Base-by-base conservation (phyloP, 2,797 vertebrate species). In the Peromyscus aztecus region DNA sequence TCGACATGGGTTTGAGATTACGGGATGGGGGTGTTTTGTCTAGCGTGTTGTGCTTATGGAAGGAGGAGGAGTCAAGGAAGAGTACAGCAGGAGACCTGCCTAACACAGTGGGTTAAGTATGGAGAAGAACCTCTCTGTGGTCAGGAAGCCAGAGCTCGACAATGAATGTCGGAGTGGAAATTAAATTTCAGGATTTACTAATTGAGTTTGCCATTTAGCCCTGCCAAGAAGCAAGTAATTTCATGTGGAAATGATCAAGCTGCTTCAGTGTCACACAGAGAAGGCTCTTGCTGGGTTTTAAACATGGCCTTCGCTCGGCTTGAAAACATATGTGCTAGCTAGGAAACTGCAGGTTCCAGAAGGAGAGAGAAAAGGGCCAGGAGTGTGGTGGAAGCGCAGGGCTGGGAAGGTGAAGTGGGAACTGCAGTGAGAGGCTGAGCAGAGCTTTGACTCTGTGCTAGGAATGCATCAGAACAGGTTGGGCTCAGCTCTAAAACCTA, bases 121-220 rank as follows among this genome's bases (percentile, higher is more conserved):
- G 55, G 96, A 93, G 87, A 27, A 88, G 91, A 94, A 13, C 55
- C 89, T 88, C 87, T 92, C 94, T 59, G 75, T 69, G 91, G 93
- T 73, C 83, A 88, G 82, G 78, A 89, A 92, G 92, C 57, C 16
- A 69, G 49, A 0, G 37, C 75, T 94, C 90, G 78, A 86, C 82
- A 77, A 89, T 52, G 85, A 91, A 73, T 49, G 75, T 83, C 40
- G 29, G 75, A 59, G 76, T 86, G 65, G 78, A 94, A 96, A 97
- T 91, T 94, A 97, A 76, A 89, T 95, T 94, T 97, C 80, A 73
- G 92, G 80, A 94, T 88, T 94, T 92, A 97, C 96, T 98, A 92
- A 96, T 89, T 86, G 94, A 94, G 86, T 95, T 96, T 86, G 81
- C n/a, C 92, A 91, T 63, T 91, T 89, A 96, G 94, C 80, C 40